Conservation (phyloP, 2,113 vertebrate species). For the Octodon degus region DNA sequence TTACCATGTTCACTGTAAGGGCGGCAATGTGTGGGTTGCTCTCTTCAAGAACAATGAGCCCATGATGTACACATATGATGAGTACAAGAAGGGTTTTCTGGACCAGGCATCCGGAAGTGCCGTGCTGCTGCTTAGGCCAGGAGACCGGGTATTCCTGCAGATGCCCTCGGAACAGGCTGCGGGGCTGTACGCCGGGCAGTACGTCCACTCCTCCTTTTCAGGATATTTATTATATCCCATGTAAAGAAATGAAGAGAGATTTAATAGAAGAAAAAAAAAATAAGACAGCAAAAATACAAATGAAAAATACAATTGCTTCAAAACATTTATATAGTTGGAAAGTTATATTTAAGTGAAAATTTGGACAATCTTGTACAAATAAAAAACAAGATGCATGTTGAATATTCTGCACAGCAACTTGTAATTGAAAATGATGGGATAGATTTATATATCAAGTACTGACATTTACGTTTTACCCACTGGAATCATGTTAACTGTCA, state of each 20-base stretch:
- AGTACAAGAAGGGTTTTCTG: slow-evolving; percentile 97
- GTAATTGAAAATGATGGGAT: slow-evolving; percentile 76
- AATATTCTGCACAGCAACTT: slow-evolving; percentile 84
- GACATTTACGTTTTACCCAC: slow-evolving; percentile 79
- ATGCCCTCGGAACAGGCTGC: slow-evolving; percentile 97
- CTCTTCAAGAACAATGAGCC: slow-evolving; percentile 97
- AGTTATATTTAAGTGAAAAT: slow-evolving; percentile 85
- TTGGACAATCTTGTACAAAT: slow-evolving; percentile 84
- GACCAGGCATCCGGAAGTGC: slow-evolving; percentile 98
- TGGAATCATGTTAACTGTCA: slow-evolving; percentile 82
- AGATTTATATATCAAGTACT: slow-evolving; percentile 80
- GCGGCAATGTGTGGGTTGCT: slow-evolving; percentile 96
- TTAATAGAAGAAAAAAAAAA: slow-evolving; percentile 67
- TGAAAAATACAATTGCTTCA: slow-evolving; percentile 81
- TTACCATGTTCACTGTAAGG: slow-evolving; percentile 98
- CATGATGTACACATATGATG: slow-evolving; percentile 98
- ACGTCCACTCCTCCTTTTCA: slow-evolving; percentile 98
- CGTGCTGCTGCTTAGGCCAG: slow-evolving; percentile 91
- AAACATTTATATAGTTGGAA: slow-evolving; percentile 82
- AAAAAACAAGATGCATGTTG: slow-evolving; percentile 74
- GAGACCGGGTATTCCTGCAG: slow-evolving; percentile 95
- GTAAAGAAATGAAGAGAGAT: slow-evolving; percentile 85
- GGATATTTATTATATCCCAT: slow-evolving; percentile 98
- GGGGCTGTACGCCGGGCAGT: slow-evolving; percentile 97
- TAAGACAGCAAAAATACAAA: slow-evolving; percentile 55